phyloP scores from a whole-genome alignment of 2,888 invertebrate genomes.

The Nasonovia ribisnigri region DNA sequence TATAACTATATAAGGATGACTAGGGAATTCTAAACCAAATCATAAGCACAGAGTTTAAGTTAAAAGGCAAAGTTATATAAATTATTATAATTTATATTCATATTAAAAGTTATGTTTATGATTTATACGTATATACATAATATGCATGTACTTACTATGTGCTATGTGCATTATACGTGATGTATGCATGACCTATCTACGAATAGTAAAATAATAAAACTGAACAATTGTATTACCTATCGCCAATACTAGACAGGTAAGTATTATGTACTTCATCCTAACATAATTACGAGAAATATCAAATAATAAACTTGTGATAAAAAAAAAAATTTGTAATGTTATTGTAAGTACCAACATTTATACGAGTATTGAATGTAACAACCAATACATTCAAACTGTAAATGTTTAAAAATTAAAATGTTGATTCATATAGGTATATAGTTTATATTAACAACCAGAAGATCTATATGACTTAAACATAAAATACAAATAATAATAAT shows the following conservation, averaged over 20 bases:
- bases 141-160: too few relatives aligned
- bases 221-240: background rate
- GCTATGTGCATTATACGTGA: too few relatives aligned
- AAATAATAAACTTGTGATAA: background rate
- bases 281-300: background rate
- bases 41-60: background rate
- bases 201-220: background rate
- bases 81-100: background rate
- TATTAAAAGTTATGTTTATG: background rate
- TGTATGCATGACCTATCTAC: background rate
- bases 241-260: too few relatives aligned
- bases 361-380: background rate
- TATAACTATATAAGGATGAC: background rate
- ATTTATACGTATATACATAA: background rate
- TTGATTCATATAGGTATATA: too few relatives aligned
- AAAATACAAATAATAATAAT: background rate
- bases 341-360: background rate
- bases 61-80: background rate
- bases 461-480: background rate
- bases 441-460: background rate
- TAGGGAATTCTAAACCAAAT: background rate
- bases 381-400: background rate
- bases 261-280: background rate
- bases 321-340: background rate
- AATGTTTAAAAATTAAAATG: background rate